Base-by-base conservation (phyloP, 2,797 vertebrate genomes). In the Thalassophryne amazonica region DNA sequence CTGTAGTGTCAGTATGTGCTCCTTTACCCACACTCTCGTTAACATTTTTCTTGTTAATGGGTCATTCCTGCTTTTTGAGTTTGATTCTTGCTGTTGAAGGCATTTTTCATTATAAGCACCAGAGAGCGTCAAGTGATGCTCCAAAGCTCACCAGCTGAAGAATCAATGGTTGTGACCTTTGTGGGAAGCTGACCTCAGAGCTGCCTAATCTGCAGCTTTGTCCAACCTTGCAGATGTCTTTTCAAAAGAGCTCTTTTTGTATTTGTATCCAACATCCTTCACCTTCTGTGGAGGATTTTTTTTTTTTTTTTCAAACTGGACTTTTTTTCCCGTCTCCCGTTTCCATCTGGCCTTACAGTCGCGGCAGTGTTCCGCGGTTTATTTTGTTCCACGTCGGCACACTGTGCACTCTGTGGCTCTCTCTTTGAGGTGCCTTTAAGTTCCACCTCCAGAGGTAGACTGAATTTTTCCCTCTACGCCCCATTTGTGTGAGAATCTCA, bases 401-500 rank as follows among this genome's bases (percentile, higher is more conserved):
- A 54, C 30, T 52, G 53, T 64, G 62, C 62, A 38, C 70, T 41
- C 60, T 69, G 68, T 65, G 60, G 53, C 71, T 76, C 61, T 20
- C 57, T 66, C 53, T 28, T 38, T 54, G 53, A 73, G 55, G 49
- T 70, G 60, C 59, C 72, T 77, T 83, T 57, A 64, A 70, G 68
- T 73, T 60, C 59, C 58, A 71, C 34, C 51, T 64, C 50, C 65
- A 51, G 64, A 73, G 65, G 59, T 57, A 54, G 52, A 68, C 74
- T 68, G 64, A 74, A 80, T 81, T 78, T 76, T 69, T 66, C 50
- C 65, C 60, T 78, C 72, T 68, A 47, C 23, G 38, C 54, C 73
- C 70, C 66, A 70, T 82, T 78, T 83, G 65, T 64, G 65, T 5
- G 4, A 53, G 67, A 69, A 38, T 69, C 73, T 58, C 41, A 49